These are phyloP conservation scores for Eumacrocentrus americanus DNA, from an alignment of 2,888 invertebrate species.

Conservation along the genomic window DNA sequence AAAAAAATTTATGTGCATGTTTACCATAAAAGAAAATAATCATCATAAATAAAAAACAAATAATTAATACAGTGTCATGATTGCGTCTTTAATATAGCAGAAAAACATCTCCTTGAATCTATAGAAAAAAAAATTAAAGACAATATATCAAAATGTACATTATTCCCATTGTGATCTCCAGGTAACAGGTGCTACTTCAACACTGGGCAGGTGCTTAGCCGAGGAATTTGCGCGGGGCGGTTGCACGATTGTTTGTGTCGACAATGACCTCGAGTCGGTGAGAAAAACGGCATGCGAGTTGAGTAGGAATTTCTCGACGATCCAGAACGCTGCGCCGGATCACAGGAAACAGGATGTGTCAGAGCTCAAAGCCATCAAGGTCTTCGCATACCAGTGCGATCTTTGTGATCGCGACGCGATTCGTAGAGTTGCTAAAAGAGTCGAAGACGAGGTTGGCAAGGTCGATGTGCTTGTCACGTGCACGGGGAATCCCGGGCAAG, in stretches of 20 bases:
- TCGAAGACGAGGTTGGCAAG: constrained; percentile 49
- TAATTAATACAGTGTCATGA: too few relatives aligned
- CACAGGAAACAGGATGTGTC: constrained; percentile 38
- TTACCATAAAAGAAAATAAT: constrained; percentile 1
- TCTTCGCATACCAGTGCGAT: constrained; percentile 48
- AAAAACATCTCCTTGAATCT: too few relatives aligned
- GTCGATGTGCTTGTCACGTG: constrained; percentile 56
- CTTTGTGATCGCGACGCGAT: constrained; percentile 47
- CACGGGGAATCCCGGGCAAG: constrained; percentile 40
- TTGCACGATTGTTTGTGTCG: constrained; percentile 53
- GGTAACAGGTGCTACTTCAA: constrained; percentile 51
- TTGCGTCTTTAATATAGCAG: too few relatives aligned
- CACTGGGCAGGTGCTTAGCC: constrained; percentile 48
- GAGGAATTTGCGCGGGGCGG: constrained; percentile 51
- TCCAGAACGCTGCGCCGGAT: constrained; percentile 37
- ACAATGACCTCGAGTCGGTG: constrained; percentile 39
- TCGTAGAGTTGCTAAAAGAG: constrained; percentile 42
- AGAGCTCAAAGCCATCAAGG: constrained; percentile 28
- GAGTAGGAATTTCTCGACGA: constrained; percentile 25
- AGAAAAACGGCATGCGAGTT: constrained; percentile 38
- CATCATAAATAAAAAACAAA: too few relatives aligned
- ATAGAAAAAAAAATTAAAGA: not conserved
- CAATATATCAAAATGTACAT: not conserved
- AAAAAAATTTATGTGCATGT: not conserved
- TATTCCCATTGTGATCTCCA: constrained; percentile 23